These are phyloP conservation scores for Rhinella marina DNA, from an alignment of 2,797 vertebrate species.

Conservation along the genomic window DNA sequence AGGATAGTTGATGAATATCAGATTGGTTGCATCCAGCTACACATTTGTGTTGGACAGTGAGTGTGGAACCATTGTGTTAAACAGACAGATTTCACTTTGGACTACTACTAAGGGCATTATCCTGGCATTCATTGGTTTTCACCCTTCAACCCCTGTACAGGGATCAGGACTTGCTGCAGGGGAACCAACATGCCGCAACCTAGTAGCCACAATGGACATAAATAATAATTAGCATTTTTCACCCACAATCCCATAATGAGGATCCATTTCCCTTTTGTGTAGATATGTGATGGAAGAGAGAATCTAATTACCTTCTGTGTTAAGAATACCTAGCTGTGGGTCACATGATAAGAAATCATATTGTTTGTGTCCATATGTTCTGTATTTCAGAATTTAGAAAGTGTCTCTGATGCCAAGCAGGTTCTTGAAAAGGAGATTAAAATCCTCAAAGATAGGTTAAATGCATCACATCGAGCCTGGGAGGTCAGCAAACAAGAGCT, in stretches of 20 bases:
- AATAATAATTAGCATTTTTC: too few species aligned
- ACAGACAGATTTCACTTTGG: too few species aligned
- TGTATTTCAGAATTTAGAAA: conserved; percentile 80
- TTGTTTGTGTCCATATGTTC: neutral
- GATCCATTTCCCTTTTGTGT: neutral
- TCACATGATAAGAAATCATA: neutral
- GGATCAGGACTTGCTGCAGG: too few species aligned
- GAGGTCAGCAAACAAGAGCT: conserved; percentile 76
- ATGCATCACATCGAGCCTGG: conserved; percentile 75
- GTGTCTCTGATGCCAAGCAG: conserved; percentile 69
- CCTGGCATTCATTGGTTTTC: too few species aligned
- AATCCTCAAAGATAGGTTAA: conserved; percentile 77
- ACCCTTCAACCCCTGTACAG: too few species aligned
- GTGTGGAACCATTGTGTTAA: too few species aligned
- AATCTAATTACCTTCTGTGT: neutral
- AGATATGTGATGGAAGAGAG: neutral
- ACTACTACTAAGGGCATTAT: too few species aligned
- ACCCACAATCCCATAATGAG: neutral
- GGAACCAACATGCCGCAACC: too few species aligned
- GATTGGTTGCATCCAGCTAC: too few species aligned
- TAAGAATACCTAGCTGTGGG: neutral
- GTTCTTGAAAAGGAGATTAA: conserved; percentile 78
- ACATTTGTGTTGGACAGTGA: too few species aligned
- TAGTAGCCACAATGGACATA: too few species aligned
- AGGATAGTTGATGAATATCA: too few species aligned